Evolutionary conservation across 2,113 vertebrate genomes (phyloP), one percentile per base, ranked within the genome.

Genomic region (Hemicordylus capensis): DNA sequence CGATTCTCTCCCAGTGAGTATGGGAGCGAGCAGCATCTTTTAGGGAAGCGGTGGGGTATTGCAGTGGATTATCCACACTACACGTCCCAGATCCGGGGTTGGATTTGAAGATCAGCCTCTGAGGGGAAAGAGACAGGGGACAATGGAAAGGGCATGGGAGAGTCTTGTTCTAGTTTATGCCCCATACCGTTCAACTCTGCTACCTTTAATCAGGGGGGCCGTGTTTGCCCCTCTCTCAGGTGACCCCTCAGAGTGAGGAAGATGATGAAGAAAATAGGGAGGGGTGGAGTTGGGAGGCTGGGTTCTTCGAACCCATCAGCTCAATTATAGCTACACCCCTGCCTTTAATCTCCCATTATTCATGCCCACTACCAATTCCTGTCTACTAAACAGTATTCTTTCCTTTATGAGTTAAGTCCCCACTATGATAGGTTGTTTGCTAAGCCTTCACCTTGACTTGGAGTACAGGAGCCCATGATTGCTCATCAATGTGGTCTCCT

Each of bases 1-100:
- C 15, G 94, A 95, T 54, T 90, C 92, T 54, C 44, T 92, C n/a
- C 90, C 88, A 77, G 94, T 95, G 88, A 95, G 91, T 59, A 3
- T 11, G 26, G 5, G 42, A 19, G 22, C 34, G 67, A 51, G 10
- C 61, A 12, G 31, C 28, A 1, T 26, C 28, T 64, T 31, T 64
- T 64, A 28, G 8, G 61, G 12, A 31, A 64, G 61, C n/a, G 28
- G 26, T 26, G 31, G 31, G n/a, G n/a, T n/a, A n/a, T n/a, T n/a
- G n/a, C n/a, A n/a, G n/a, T n/a, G n/a, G n/a, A n/a, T n/a, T n/a
- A n/a, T 28, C 26, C 10, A 12, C 3, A 28, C 9, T 63, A 63
- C 28, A 26, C 4, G 3, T 64, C 9, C 28, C 26, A 26, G 1
- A 64, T n/a, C 28, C 61, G 1, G 61, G 12, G 61, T 28, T 64